Conservation (phyloP, 2,113 vertebrate species). For the Arvicanthis niloticus region DNA sequence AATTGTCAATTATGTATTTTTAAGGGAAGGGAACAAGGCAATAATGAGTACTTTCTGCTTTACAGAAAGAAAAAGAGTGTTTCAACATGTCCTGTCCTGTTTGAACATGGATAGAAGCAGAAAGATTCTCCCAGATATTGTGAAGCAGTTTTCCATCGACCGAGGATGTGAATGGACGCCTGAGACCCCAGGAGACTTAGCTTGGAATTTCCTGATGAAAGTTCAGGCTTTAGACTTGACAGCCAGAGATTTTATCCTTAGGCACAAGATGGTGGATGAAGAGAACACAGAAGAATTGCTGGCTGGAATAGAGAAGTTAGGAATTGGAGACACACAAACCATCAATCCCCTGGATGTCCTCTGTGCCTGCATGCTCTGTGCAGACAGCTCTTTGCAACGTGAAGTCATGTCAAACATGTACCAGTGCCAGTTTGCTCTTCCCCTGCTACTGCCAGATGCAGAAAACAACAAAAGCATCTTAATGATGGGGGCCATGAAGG, state of each 20-base stretch:
- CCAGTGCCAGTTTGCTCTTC: slow-evolving; percentile 89
- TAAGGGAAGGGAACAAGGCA: slow-evolving; percentile 1
- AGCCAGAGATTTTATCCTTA: slow-evolving; percentile 65
- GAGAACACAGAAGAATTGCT: not conserved
- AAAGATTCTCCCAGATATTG: slow-evolving; percentile 69
- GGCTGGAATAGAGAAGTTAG: slow-evolving; percentile 22
- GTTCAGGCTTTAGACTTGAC: slow-evolving; percentile 72
- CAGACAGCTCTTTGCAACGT: slow-evolving; percentile 87
- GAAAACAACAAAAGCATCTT: slow-evolving; percentile 81
- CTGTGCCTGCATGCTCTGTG: slow-evolving; percentile 86
- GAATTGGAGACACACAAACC: not conserved
- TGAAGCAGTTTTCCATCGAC: slow-evolving; percentile 71
- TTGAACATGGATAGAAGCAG: slow-evolving; percentile 73
- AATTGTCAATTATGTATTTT: not conserved
- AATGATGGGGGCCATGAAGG: slow-evolving; percentile 87
- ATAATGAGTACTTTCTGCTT: slow-evolving; percentile 38
- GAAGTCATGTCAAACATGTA: slow-evolving; percentile 87
- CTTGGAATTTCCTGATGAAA: slow-evolving; percentile 79
- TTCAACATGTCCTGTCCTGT: slow-evolving; percentile 68
- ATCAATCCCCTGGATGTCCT: slow-evolving; percentile 89
- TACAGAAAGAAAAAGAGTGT: slow-evolving; percentile 74
- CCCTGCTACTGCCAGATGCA: slow-evolving; percentile 88
- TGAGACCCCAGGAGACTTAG: slow-evolving; percentile 57
- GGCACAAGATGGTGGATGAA: not conserved
- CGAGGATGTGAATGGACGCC: slow-evolving; percentile 48